Conservation (phyloP, 2,888 invertebrate species). For the Andrena bucephala region DNA sequence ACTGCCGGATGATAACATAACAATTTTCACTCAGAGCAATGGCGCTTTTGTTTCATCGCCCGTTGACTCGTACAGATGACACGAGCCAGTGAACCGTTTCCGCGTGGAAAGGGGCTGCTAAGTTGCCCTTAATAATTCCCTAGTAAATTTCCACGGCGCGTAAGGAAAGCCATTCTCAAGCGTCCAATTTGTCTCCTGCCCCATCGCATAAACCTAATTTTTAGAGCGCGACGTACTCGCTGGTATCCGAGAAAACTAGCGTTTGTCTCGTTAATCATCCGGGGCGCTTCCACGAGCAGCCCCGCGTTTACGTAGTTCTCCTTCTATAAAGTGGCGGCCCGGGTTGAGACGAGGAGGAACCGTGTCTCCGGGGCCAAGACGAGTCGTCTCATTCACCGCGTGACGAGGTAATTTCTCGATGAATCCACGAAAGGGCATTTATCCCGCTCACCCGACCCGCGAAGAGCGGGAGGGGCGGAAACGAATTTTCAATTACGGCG, state of each 20-base stretch:
- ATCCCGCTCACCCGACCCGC: conserved; percentile 41
- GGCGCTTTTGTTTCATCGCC: too few species aligned
- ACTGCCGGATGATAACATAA: too few species aligned
- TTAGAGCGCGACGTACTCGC: background rate
- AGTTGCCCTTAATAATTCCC: too few species aligned
- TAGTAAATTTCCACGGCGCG: background rate
- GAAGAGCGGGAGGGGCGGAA: conserved; percentile 60
- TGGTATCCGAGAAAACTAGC: conserved; percentile 6
- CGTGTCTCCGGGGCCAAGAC: conserved; percentile 13
- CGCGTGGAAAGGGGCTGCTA: too few species aligned
- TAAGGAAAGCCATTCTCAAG: background rate
- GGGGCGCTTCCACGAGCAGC: conserved; percentile 17
- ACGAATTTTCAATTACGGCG: conserved; percentile 84
- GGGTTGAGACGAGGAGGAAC: background rate
- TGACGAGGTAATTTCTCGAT: conserved; percentile 66
- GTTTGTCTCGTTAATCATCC: conserved; percentile 50
- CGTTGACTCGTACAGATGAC: too few species aligned
- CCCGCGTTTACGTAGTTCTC: conserved; percentile 32
- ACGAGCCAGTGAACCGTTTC: too few species aligned
- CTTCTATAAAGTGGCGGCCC: conserved; percentile 48
- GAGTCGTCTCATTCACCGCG: conserved; percentile 53
- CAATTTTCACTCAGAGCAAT: too few species aligned
- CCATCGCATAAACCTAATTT: background rate
- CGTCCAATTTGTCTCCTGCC: too few species aligned
- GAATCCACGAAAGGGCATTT: conserved; percentile 70